Evolutionary conservation across 2,888 invertebrate genomes (phyloP).

Genomic region (Liopterus haemorrhoidalis): DNA sequence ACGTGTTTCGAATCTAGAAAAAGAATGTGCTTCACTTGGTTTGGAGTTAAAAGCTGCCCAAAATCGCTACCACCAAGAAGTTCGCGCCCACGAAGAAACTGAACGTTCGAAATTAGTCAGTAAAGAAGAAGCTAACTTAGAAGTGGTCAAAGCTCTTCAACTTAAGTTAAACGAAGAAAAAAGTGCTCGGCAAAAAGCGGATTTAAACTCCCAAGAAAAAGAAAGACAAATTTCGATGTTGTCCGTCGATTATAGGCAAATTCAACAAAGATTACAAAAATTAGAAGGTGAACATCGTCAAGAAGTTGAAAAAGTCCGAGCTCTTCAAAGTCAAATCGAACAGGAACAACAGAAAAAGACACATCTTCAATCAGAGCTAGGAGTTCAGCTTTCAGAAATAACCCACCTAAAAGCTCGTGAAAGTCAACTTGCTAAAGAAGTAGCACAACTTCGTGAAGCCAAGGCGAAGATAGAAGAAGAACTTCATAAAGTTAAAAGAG

Average conservation of each 20-base stretch:
- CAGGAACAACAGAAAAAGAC: constrained; percentile 85
- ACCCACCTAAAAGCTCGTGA: constrained; percentile 67
- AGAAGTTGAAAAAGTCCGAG: constrained; percentile 79
- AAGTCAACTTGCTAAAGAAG: constrained; percentile 64
- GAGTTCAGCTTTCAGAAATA: constrained; percentile 62
- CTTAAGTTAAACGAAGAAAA: constrained; percentile 89
- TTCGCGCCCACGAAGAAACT: constrained; percentile 82
- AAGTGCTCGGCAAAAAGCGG: constrained; percentile 76
- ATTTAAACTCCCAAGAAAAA: constrained; percentile 81
- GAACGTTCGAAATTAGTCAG: constrained; percentile 76
- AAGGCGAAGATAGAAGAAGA: constrained; percentile 71
- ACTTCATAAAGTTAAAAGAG: constrained; percentile 64
- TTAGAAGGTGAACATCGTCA: constrained; percentile 87
- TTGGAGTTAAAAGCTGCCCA: constrained; percentile 80
- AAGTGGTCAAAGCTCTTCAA: constrained; percentile 90
- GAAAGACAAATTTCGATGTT: constrained; percentile 93
- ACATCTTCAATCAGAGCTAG: constrained; percentile 75
- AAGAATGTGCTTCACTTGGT: constrained; percentile 77
- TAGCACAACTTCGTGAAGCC: constrained; percentile 60
- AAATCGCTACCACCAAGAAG: constrained; percentile 77
- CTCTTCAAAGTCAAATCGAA: constrained; percentile 79
- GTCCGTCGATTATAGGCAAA: constrained; percentile 90
- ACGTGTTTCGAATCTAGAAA: constrained; percentile 77
- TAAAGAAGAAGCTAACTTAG: constrained; percentile 88
- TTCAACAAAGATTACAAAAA: constrained; percentile 83